Evolutionary conservation across 2,113 vertebrate species (phyloP).

Genomic region (Hipposideros armiger): DNA sequence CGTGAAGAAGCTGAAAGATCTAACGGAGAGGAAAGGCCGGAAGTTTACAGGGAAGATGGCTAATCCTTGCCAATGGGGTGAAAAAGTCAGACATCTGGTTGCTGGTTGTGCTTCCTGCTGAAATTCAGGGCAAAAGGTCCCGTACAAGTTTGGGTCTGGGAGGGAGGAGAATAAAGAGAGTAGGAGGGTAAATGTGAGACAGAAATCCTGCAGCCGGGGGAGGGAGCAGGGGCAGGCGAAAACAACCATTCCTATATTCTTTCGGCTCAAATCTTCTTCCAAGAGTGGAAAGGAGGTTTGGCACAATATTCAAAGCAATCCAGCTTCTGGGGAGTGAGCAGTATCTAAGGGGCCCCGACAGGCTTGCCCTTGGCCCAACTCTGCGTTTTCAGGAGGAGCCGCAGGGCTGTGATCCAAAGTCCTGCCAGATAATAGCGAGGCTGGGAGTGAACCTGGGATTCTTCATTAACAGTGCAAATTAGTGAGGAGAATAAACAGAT

Average conservation of each 20-base stretch:
- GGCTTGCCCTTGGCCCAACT: constrained; percentile 61
- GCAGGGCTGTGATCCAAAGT: constrained; percentile 48
- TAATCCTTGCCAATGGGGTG: constrained; percentile 84
- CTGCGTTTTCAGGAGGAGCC: constrained; percentile 34
- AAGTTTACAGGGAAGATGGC: constrained; percentile 86
- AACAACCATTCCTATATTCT: not conserved
- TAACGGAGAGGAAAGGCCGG: constrained; percentile 76
- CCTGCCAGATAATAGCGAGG: constrained; percentile 60
- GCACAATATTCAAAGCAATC: constrained; percentile 70
- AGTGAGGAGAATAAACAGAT: constrained; percentile 11
- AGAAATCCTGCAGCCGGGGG: not conserved
- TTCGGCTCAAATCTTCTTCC: constrained; percentile 6
- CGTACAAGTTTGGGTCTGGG: not conserved
- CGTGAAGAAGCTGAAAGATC: constrained; percentile 76
- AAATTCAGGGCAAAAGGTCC: constrained; percentile 80
- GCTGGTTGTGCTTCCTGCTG: constrained; percentile 76
- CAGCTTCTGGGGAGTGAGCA: constrained; percentile 42
- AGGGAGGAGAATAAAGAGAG: not conserved
- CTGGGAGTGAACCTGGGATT: constrained; percentile 49
- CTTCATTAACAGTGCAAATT: constrained; percentile 34
- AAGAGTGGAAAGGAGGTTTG: not conserved
- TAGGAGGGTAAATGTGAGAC: not conserved
- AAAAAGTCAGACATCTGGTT: constrained; percentile 89
- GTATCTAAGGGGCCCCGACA: constrained; percentile 22
- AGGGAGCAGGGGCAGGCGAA: not conserved